These are phyloP conservation scores for Noturus placidus DNA, from an alignment of 2,113 vertebrate genomes.

Conservation along the genomic window DNA sequence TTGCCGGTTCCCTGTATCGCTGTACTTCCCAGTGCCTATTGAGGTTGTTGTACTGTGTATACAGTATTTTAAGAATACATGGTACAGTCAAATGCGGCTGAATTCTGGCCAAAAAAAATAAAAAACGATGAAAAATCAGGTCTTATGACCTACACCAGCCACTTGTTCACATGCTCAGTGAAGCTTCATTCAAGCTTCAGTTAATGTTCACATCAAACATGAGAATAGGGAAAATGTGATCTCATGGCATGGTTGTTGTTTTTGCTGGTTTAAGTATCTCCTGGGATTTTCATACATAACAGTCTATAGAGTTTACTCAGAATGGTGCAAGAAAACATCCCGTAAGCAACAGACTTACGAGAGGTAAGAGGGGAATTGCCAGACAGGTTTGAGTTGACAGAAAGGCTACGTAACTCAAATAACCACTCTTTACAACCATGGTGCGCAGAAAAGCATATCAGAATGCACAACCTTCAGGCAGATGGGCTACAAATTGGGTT, in stretches of 20 bases:
- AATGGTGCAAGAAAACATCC: neutral
- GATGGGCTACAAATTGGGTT: neutral
- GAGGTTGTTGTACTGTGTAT: neutral
- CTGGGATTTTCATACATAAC: neutral
- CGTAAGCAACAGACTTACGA: neutral
- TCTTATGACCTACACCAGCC: neutral
- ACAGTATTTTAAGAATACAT: constrained; percentile 3
- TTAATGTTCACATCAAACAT: neutral
- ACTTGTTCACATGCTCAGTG: neutral
- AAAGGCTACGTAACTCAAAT: neutral
- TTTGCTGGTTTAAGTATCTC: neutral
- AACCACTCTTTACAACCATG: neutral
- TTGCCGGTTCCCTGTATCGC: neutral
- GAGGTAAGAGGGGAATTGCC: neutral
- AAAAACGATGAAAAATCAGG: neutral
- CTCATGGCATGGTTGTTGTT: neutral
- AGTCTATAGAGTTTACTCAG: neutral
- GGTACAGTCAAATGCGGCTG: neutral
- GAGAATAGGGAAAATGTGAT: neutral
- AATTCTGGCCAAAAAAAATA: neutral
- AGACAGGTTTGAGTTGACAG: neutral
- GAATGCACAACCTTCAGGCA: neutral
- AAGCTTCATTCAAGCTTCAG: neutral
- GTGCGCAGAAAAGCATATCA: neutral
- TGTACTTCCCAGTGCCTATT: neutral